These are phyloP conservation scores for Lanistes nyassanus DNA, from an alignment of 1,140 invertebrate genomes.

Conservation along the genomic window DNA sequence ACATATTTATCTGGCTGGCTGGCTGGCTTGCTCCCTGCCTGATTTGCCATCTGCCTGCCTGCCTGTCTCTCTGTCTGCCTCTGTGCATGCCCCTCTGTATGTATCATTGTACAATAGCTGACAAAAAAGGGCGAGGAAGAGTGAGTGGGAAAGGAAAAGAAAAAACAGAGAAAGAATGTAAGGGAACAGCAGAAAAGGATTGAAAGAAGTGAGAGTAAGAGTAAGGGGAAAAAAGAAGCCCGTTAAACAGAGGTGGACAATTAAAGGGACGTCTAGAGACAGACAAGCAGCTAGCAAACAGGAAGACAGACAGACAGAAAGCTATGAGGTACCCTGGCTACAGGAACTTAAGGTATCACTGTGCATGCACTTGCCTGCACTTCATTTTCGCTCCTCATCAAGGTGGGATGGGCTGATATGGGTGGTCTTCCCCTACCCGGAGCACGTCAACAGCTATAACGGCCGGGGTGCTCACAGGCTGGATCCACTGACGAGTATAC, in stretches of 20 bases:
- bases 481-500: background rate
- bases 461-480: too few relatives aligned
- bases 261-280: background rate
- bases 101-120: background rate
- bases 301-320: background rate
- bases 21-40: background rate
- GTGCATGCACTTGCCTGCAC: background rate
- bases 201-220: background rate
- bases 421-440: background rate
- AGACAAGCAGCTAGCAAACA: background rate
- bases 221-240: background rate
- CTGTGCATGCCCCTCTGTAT: slow-evolving; percentile 2
- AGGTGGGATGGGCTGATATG: too few relatives aligned
- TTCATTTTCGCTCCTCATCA: background rate
- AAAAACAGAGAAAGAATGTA: background rate
- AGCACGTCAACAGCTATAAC: background rate
- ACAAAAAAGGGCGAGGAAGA: background rate
- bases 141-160: background rate
- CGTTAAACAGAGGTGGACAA: background rate
- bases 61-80: slow-evolving; percentile 4
- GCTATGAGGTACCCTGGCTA: background rate
- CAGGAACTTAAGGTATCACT: too few relatives aligned
- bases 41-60: background rate
- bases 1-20: background rate
- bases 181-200: background rate